Conservation (phyloP, 37 sponge, comb jelly and placozoan genomes). For the Halichondria panicea region DNA sequence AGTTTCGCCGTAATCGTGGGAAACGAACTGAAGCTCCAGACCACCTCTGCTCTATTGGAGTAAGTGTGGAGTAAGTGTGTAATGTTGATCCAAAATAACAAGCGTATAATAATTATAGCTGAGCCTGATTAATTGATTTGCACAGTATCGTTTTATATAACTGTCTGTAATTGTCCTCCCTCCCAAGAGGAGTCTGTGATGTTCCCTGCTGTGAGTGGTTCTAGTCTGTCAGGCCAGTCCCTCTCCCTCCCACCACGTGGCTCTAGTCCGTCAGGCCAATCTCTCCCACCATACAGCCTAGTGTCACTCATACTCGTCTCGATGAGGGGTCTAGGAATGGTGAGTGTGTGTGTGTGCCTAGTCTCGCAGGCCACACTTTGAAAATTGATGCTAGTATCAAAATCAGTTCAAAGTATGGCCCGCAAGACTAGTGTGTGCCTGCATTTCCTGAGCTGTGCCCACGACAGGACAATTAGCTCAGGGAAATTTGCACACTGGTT, state of each 20-base stretch:
- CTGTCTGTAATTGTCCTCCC: not conserved
- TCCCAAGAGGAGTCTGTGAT: slow-evolving; percentile 16
- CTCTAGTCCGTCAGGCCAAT: not conserved
- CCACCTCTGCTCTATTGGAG: slow-evolving; percentile 11
- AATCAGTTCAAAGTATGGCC: too few relatives aligned
- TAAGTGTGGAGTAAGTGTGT: not conserved
- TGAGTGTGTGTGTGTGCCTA: too few relatives aligned
- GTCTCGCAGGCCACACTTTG: too few relatives aligned
- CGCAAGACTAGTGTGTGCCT: too few relatives aligned
- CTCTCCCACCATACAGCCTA: not conserved
- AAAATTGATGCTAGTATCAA: too few relatives aligned
- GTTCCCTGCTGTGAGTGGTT: slow-evolving; percentile 17
- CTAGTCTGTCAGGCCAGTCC: not conserved
- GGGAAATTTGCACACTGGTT: too few relatives aligned
- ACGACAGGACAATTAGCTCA: too few relatives aligned
- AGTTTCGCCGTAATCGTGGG: slow-evolving; percentile 26
- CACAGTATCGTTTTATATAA: not conserved
- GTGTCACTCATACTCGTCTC: slow-evolving; percentile 25
- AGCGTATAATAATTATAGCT: not conserved
- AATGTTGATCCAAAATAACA: not conserved
- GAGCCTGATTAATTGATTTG: not conserved
- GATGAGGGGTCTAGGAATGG: slow-evolving; percentile 24
- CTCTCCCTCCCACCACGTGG: slow-evolving; percentile 22
- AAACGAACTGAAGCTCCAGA: slow-evolving; percentile 19
- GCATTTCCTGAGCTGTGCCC: too few relatives aligned